Conservation (phyloP, 2,113 vertebrate species). For the Penelope pileata region DNA sequence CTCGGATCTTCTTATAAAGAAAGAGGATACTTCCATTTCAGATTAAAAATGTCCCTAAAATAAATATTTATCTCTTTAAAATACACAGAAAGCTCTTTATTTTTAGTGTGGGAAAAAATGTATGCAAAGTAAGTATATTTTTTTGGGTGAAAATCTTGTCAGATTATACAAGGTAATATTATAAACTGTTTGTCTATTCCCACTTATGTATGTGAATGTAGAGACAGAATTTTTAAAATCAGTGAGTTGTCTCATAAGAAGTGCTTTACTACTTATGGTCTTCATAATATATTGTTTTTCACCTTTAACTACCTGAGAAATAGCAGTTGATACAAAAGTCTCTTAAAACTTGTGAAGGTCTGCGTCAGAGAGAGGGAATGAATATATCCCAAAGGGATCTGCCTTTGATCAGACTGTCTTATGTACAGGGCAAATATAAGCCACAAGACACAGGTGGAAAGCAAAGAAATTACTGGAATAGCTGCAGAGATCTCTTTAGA, state of each 20-base stretch:
- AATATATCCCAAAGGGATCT: not conserved
- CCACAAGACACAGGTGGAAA: not conserved
- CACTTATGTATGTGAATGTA: not conserved
- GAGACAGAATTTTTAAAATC: not conserved
- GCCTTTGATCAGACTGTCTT: not conserved
- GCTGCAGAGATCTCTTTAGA: not conserved
- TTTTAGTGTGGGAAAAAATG: not conserved
- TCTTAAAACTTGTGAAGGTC: not conserved
- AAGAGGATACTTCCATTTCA: not conserved
- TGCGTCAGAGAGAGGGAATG: not conserved
- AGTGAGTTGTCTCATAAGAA: not conserved
- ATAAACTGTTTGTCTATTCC: not conserved
- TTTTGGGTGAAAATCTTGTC: not conserved
- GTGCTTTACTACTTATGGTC: too few relatives aligned
- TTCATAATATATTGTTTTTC: too few relatives aligned
- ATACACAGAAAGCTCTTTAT: not conserved
- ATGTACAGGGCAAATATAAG: not conserved
- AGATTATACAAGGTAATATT: not conserved
- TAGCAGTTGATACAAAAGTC: not conserved
- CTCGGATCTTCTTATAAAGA: not conserved
- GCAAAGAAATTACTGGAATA: not conserved
- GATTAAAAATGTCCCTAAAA: not conserved
- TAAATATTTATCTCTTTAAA: not conserved
- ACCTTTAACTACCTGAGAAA: not conserved
- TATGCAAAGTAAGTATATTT: not conserved